Base-by-base conservation (phyloP, 2,888 invertebrate species). In the Agrotis segetum region DNA sequence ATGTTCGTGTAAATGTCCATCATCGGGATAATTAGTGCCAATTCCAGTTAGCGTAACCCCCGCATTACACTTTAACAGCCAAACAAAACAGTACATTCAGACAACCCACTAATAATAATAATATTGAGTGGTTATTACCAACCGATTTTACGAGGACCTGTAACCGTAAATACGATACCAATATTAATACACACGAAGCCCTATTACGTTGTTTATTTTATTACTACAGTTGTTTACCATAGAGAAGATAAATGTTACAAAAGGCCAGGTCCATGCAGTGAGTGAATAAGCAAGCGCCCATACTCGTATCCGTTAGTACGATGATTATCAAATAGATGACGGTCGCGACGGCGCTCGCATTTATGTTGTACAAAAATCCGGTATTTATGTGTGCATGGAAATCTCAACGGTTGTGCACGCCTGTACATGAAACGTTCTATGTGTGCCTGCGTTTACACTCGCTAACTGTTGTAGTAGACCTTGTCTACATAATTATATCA, bases 71-170 rank as follows among this genome's bases (percentile, higher is more conserved):
- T 50, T 52, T 47, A 52, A 56, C 61, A 49, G 21, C 14, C 29
- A 34, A 24, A 52, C 53, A 74, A 76, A 81, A 63, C 29, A 44
- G 58, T 55, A 64, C 46, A 64, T 19, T 55, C 56, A 62, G 69
- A 73, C 71, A 74, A 71, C 49, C 49, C 24, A 71, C 59, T 84
- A 88, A 88, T 84, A 86, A 84, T 84, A 86, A 84, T 34, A 88
- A 88, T 81, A 89, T 87, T 83, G 81, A 85, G 84, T 87, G 85
- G 86, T 85, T 83, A 88, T 82, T 74, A 79, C 81, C 68, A 68
- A 68, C 69, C 59, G 52, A 67, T 53, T 88, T 88, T 89, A 89
- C 80, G 86, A 84, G 77, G 79, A 85, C 71, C 81, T 80, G 82
- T 85, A 81, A 85, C 78, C 86, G 81, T 89, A 88, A 88, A 81